Evolutionary conservation across 2,888 invertebrate genomes (phyloP).

Genomic region (Sinelater perroti): DNA sequence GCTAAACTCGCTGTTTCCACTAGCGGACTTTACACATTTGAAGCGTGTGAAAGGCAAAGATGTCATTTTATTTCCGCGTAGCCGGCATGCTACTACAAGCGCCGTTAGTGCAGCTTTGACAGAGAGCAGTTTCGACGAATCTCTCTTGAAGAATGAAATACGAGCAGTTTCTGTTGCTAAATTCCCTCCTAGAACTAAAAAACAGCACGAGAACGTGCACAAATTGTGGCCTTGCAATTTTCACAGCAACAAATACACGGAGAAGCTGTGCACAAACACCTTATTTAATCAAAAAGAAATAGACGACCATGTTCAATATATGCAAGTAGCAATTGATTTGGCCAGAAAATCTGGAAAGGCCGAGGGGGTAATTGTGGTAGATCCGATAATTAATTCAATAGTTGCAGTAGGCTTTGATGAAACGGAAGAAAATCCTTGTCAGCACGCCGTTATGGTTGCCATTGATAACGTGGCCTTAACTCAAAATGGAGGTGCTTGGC

Average conservation of each 20-base stretch:
- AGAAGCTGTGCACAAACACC: conserved; percentile 69
- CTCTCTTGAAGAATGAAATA: conserved; percentile 64
- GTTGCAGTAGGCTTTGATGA: conserved; percentile 74
- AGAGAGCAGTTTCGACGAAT: conserved; percentile 62
- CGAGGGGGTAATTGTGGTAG: conserved; percentile 73
- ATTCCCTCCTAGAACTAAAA: conserved; percentile 69
- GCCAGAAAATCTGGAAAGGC: conserved; percentile 47
- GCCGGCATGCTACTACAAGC: conserved; percentile 49
- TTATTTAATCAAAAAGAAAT: conserved; percentile 68
- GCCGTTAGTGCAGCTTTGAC: conserved; percentile 54
- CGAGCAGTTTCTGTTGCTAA: conserved; percentile 68
- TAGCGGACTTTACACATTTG: conserved; percentile 72
- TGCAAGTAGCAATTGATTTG: conserved; percentile 67
- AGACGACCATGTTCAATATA: conserved; percentile 66
- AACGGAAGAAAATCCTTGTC: conserved; percentile 71
- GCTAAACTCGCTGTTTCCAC: conserved; percentile 67
- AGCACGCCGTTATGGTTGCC: conserved; percentile 86
- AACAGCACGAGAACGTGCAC: conserved; percentile 70
- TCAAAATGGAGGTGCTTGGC: conserved; percentile 83
- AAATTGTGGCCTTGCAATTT: conserved; percentile 85
- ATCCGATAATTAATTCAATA: conserved; percentile 71
- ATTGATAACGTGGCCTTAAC: conserved; percentile 85
- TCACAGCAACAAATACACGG: conserved; percentile 80
- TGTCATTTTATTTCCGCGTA: conserved; percentile 65
- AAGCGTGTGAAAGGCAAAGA: conserved; percentile 74